These are phyloP conservation scores for Nothobranchius kuhntae DNA, from an alignment of 2,113 vertebrate genomes.

Conservation along the genomic window DNA sequence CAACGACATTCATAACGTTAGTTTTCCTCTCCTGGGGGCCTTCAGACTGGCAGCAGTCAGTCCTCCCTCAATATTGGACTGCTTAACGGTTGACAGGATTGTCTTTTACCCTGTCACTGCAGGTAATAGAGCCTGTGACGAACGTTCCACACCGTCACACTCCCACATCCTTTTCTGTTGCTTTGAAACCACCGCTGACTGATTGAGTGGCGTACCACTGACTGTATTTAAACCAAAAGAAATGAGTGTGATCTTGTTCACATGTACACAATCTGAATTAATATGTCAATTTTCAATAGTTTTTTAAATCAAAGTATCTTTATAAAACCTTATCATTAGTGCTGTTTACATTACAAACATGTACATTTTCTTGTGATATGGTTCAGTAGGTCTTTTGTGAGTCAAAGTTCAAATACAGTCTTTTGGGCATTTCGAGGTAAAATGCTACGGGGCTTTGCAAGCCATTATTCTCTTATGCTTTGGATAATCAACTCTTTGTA, in stretches of 20 bases:
- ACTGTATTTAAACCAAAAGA: not conserved
- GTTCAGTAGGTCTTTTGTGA: too few species aligned
- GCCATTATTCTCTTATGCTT: too few species aligned
- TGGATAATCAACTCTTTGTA: too few species aligned
- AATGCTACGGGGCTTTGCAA: too few species aligned
- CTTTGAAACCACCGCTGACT: slow-evolving; percentile 6
- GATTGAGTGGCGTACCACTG: not conserved
- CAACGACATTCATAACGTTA: slow-evolving; percentile 27
- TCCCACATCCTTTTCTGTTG: not conserved
- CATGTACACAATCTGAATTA: not conserved
- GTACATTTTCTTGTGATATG: too few species aligned
- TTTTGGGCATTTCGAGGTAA: too few species aligned
- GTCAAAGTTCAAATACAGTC: too few species aligned
- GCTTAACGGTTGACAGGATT: slow-evolving; percentile 49
- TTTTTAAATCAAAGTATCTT: too few species aligned
- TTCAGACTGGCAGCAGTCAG: slow-evolving; percentile 35
- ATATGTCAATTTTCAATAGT: too few species aligned
- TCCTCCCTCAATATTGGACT: slow-evolving; percentile 44
- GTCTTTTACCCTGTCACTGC: slow-evolving; percentile 50
- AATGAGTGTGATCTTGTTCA: not conserved
- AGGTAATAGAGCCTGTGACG: slow-evolving; percentile 36
- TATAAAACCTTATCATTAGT: too few species aligned
- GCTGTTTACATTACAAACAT: too few species aligned
- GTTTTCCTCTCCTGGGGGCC: slow-evolving; percentile 27
- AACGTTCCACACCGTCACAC: slow-evolving; percentile 6